phyloP scores from a whole-genome alignment of 2,113 vertebrate genomes.

The Parus major region DNA sequence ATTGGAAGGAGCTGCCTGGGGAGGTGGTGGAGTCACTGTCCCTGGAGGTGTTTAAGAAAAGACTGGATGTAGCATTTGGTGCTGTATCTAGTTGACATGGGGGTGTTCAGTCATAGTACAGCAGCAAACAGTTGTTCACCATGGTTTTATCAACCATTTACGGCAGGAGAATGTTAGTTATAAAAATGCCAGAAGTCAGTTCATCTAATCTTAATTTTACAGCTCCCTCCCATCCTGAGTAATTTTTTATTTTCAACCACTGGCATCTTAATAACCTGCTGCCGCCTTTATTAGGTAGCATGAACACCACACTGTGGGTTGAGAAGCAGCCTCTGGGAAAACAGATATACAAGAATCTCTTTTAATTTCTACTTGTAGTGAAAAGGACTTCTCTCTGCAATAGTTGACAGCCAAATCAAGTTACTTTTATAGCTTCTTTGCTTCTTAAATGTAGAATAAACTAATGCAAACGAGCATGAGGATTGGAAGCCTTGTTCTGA shows the following conservation, averaged over 20 bases:
- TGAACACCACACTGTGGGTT: neutral
- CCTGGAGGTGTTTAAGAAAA: neutral
- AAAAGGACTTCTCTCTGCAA: neutral
- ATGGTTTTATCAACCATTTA: neutral
- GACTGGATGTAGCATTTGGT: neutral
- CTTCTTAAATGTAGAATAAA: neutral
- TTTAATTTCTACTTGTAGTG: neutral
- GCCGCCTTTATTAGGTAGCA: neutral
- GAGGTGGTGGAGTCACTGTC: neutral
- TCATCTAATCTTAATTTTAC: neutral
- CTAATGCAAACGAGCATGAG: neutral
- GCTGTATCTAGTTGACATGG: neutral
- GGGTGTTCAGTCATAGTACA: neutral
- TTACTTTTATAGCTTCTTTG: neutral
- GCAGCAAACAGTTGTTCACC: neutral
- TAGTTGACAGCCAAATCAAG: neutral
- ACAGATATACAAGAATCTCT: neutral
- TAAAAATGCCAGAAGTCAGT: neutral
- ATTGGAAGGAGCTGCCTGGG: neutral
- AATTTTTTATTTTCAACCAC: neutral
- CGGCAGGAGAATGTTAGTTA: neutral
- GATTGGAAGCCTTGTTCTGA: neutral
- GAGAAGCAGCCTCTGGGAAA: neutral
- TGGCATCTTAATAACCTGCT: neutral
- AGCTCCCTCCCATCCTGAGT: neutral